Evolutionary conservation across 2,888 invertebrate genomes (phyloP).

Genomic region (Allygus modestus): DNA sequence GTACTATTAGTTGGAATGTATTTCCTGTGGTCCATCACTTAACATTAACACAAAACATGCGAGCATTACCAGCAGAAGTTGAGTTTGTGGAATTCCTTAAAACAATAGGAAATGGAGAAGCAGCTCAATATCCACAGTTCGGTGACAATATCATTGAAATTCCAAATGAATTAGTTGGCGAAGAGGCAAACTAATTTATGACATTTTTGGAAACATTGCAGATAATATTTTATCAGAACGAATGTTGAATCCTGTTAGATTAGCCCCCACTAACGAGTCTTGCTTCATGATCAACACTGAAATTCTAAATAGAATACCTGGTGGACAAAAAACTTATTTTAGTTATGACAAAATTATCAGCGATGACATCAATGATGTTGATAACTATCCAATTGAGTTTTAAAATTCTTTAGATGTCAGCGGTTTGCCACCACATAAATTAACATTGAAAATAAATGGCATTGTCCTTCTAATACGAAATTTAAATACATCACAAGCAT

Average conservation of each 20-base stretch:
- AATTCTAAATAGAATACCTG: constrained; percentile 11
- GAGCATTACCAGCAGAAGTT: constrained; percentile 35
- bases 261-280: constrained; percentile 31
- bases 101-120: background rate
- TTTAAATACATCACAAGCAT: constrained; percentile 41
- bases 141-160: background rate
- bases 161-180: background rate
- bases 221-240: constrained; percentile 39
- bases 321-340: constrained; percentile 32
- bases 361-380: background rate
- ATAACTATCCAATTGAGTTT: constrained; percentile 31
- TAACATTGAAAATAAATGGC: constrained; percentile 22
- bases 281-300: constrained; percentile 30
- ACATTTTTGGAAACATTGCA: constrained; percentile 30
- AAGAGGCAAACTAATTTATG: background rate
- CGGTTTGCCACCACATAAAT: constrained; percentile 42
- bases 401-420: constrained; percentile 35
- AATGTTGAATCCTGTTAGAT: constrained; percentile 13
- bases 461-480: constrained; percentile 32
- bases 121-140: background rate
- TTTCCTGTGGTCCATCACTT: constrained; percentile 8
- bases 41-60: constrained; percentile 39
- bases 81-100: constrained; percentile 35
- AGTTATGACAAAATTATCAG: constrained; percentile 40
- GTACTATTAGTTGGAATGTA: constrained; percentile 16